These are phyloP conservation scores for Trachelus tabidus DNA, from an alignment of 2,888 invertebrate genomes.

Conservation along the genomic window DNA sequence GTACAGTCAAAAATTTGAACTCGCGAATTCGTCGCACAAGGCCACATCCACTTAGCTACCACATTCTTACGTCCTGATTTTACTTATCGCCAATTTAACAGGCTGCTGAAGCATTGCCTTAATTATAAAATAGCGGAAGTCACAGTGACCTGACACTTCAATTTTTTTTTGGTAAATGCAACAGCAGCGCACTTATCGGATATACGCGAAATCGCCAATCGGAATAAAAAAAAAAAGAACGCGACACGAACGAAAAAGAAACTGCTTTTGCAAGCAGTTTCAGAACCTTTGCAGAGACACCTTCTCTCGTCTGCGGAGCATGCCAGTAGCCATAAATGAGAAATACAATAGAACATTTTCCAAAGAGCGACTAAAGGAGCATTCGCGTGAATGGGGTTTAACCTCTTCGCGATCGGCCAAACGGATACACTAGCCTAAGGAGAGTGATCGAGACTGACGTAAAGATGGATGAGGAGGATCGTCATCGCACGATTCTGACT, in stretches of 20 bases:
- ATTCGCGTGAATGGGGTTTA: neutral
- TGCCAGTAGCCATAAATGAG: constrained; percentile 4
- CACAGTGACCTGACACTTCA: neutral
- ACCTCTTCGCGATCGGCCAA: neutral
- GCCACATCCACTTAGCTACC: neutral
- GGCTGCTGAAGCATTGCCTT: neutral
- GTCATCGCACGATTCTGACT: neutral
- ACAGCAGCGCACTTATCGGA: neutral
- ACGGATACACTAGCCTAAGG: neutral
- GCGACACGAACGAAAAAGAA: neutral
- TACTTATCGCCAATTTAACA: neutral
- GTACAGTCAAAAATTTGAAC: neutral
- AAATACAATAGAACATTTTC: constrained; percentile 12
- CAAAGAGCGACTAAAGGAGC: constrained; percentile 8
- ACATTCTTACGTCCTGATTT: neutral
- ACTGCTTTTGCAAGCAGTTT: constrained; percentile 6
- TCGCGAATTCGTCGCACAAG: neutral
- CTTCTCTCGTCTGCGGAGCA: neutral
- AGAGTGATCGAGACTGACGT: neutral
- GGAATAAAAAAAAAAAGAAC: neutral
- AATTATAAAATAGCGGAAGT: neutral
- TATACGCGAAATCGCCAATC: neutral
- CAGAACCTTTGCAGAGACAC: constrained; percentile 7
- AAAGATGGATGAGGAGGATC: neutral
- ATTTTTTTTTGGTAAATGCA: neutral